Percentiles rank a stretch among this genome's conserved stretches.
These are phyloP conservation scores for Lutjanus campechanus DNA, from an alignment of 2,797 vertebrate genomes.

Conservation along the genomic window DNA sequence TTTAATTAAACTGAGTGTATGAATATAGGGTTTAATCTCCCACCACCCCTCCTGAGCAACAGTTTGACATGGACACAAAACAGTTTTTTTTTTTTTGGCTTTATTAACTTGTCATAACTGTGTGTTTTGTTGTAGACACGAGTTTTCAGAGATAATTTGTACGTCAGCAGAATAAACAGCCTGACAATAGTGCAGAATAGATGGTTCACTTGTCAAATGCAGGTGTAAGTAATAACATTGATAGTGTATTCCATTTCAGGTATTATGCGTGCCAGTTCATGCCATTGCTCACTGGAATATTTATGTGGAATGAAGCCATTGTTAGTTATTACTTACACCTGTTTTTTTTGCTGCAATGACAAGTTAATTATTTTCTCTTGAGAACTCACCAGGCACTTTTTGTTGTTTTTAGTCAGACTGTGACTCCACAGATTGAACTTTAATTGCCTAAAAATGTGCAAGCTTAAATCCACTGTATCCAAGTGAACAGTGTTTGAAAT, in stretches of 20 bases:
- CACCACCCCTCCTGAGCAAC: no score
- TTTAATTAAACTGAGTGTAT: background rate
- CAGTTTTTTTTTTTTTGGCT: background rate
- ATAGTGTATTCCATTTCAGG: background rate
- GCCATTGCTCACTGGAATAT: background rate
- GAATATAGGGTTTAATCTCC: background rate
- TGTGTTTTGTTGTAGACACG: background rate
- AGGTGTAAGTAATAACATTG: background rate
- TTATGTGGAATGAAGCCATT: background rate
- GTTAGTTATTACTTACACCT: background rate
- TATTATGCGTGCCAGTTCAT: background rate
- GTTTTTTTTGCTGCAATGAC: background rate
- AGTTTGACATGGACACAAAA: background rate
- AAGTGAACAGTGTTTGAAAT: background rate
- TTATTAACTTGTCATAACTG: background rate
- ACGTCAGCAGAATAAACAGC: background rate
- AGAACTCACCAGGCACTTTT: background rate
- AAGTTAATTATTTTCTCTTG: background rate
- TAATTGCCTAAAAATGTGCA: background rate
- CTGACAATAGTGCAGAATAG: background rate
- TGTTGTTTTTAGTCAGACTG: no score
- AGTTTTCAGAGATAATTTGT: background rate
- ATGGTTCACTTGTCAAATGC: no score
- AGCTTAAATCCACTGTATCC: no score
- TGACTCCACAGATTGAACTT: background rate